A percentile compares a stretch with the other conserved stretches of the same genome.
phyloP scores from a whole-genome alignment of 2,797 vertebrate species.

The Tokudaia tokunoshimensis region DNA sequence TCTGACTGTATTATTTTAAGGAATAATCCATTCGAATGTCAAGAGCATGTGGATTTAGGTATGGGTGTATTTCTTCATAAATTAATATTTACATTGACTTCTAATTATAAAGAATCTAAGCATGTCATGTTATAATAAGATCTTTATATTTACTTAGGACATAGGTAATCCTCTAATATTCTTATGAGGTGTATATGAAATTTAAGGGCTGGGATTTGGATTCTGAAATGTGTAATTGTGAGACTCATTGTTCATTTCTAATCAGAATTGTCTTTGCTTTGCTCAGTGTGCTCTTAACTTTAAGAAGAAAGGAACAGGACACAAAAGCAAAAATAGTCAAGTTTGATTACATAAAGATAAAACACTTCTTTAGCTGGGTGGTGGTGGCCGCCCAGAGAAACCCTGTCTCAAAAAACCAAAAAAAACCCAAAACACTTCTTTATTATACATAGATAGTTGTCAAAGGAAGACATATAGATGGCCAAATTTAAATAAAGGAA shows the following conservation, averaged over 20 bases:
- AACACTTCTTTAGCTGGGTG: neutral
- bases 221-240: neutral
- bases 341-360: neutral
- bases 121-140: neutral
- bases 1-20: neutral
- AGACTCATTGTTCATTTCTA: neutral
- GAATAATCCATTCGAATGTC: neutral
- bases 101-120: neutral
- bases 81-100: constrained; percentile 29
- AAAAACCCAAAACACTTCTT: neutral
- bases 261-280: neutral
- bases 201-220: neutral
- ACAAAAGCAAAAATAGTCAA: neutral
- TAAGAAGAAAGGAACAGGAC: neutral
- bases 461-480: neutral
- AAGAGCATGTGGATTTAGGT: constrained; percentile 33
- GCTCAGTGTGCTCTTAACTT: neutral
- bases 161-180: constrained; percentile 13
- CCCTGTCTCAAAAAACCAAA: too few species aligned
- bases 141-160: neutral
- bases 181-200: neutral
- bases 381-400: too few species aligned
- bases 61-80: constrained; percentile 25
- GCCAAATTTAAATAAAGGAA: neutral
- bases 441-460: neutral